Conservation (phyloP, 2,113 vertebrate species). For the Albula glossodonta region DNA sequence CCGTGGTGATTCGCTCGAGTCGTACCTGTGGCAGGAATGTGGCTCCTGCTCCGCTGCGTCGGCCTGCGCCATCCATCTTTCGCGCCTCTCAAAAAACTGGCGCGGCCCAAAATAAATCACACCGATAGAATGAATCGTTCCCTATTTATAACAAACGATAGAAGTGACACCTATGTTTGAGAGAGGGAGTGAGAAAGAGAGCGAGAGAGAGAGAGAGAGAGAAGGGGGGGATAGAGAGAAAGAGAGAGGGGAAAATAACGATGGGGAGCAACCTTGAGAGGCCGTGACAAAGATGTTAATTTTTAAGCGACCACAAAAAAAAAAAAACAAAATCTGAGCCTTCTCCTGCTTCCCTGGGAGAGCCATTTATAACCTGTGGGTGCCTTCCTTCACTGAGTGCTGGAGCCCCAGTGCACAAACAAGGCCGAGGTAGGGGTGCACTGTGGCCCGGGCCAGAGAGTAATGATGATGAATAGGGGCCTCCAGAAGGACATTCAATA, state of each 20-base stretch:
- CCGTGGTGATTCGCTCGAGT: too few species aligned
- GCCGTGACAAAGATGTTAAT: conserved; percentile 57
- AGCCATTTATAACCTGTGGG: conserved; percentile 32
- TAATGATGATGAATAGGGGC: conserved; percentile 23
- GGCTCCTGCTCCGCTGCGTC: neutral
- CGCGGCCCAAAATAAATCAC: neutral
- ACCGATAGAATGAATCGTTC: neutral
- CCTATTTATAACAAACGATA: conserved; percentile 18
- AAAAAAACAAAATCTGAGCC: conserved; percentile 28
- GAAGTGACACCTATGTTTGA: neutral
- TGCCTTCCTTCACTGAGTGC: neutral
- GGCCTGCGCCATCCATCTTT: conserved; percentile 15
- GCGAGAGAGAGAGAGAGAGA: neutral
- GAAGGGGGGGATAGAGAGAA: neutral
- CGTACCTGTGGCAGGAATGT: neutral
- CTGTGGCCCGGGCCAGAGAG: neutral
- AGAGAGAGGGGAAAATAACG: neutral
- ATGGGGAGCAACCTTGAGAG: conserved; percentile 46
- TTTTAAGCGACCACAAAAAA: conserved; percentile 54
- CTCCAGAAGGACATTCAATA: conserved; percentile 15
- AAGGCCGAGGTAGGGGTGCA: neutral
- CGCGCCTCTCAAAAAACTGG: neutral
- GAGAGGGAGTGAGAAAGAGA: neutral
- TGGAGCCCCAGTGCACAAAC: neutral
- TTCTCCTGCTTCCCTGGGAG: conserved; percentile 24